Conservation (phyloP, 1,140 invertebrate species). For the Drosophila murphyi region DNA sequence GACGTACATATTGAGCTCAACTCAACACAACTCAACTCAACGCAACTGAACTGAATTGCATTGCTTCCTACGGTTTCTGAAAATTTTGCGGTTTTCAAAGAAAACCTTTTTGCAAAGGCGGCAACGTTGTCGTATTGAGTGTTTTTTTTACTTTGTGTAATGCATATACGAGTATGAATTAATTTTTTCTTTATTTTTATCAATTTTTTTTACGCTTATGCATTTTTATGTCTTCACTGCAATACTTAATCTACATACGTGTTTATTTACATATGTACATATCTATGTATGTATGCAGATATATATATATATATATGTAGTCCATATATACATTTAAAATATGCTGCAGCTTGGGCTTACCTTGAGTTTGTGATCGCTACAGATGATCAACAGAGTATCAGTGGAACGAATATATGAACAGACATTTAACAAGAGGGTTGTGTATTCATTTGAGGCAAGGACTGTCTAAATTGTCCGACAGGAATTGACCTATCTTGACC, state of each 20-base stretch:
- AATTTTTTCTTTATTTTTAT: constrained; percentile 53
- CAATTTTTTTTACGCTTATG: constrained; percentile 51
- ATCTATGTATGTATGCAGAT: too few species aligned
- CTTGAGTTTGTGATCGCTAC: constrained; percentile 36
- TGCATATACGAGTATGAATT: constrained; percentile 65
- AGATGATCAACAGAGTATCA: background rate
- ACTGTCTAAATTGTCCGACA: background rate
- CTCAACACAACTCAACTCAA: constrained; percentile 21
- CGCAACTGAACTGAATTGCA: constrained; percentile 12
- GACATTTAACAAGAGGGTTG: background rate
- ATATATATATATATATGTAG: constrained; percentile 23
- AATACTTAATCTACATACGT: constrained; percentile 19
- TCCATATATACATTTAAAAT: constrained; percentile 8
- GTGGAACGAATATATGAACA: background rate
- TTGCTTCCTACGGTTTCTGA: constrained; percentile 74
- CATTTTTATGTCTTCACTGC: constrained; percentile 79
- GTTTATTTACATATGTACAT: background rate
- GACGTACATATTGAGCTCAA: constrained; percentile 4
- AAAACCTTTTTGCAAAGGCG: constrained; percentile 60
- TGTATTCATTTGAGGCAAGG: background rate
- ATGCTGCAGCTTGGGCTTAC: constrained; percentile 20
- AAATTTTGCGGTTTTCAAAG: constrained; percentile 79
- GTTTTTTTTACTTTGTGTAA: constrained; percentile 59
- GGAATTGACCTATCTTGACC: too few species aligned
- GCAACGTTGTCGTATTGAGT: constrained; percentile 40